Conservation (phyloP, 2,113 vertebrate genomes). For the Chionomys nivalis region DNA sequence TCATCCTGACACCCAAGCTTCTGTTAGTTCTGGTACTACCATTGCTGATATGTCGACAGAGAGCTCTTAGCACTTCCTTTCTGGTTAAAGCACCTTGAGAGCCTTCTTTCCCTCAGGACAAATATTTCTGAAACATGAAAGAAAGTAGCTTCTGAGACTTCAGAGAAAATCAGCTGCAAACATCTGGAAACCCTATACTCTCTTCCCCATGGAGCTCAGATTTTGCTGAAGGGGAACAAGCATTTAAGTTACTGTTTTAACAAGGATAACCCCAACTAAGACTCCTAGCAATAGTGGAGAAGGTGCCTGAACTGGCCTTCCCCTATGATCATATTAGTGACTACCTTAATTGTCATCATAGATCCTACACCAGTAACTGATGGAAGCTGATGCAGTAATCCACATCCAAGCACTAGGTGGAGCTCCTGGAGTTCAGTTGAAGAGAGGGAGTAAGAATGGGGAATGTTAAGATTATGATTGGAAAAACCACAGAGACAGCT, state of each 20-base stretch:
- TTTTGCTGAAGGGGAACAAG: background rate
- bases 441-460: too few relatives aligned
- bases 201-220: background rate
- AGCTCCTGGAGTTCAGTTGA: too few relatives aligned
- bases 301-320: too few relatives aligned
- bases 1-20: background rate
- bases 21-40: background rate
- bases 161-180: background rate
- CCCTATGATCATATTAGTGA: too few relatives aligned
- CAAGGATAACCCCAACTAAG: too few relatives aligned
- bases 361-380: too few relatives aligned
- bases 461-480: too few relatives aligned
- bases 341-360: too few relatives aligned
- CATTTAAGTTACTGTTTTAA: background rate
- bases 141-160: background rate
- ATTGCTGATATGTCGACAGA: background rate
- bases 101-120: background rate
- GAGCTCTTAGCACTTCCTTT: background rate
- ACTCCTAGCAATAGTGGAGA: too few relatives aligned
- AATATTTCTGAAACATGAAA: background rate
- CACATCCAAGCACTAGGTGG: too few relatives aligned
- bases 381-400: too few relatives aligned
- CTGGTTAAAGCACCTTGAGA: background rate
- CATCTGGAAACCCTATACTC: background rate
- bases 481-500: too few relatives aligned